These are phyloP conservation scores for Brassicogethes aeneus DNA, from an alignment of 2,888 invertebrate genomes.

Conservation along the genomic window DNA sequence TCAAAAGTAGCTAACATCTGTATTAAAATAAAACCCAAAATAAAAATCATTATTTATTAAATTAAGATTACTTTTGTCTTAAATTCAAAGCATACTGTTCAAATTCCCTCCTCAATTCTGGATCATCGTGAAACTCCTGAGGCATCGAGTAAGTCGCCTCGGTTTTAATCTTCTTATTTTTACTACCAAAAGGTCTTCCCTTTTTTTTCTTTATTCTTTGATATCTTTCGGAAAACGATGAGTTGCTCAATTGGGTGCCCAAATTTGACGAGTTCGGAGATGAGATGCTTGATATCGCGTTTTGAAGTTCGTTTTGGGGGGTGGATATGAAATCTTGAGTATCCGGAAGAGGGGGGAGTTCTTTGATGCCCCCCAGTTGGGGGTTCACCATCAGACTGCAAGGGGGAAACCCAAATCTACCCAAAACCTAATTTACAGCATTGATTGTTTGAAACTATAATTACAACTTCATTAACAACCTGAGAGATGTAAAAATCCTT, in stretches of 20 bases:
- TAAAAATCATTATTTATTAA: too few relatives aligned
- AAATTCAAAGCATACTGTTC: too few relatives aligned
- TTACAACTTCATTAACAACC: conserved; percentile 26
- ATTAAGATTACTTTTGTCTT: too few relatives aligned
- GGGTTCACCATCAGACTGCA: conserved; percentile 40
- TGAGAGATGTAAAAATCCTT: conserved; percentile 43
- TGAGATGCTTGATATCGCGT: conserved; percentile 26
- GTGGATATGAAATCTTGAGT: conserved; percentile 12
- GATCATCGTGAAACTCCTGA: conserved; percentile 37
- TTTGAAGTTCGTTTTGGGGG: conserved; percentile 21
- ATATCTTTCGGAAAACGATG: background rate
- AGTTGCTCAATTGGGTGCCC: conserved; percentile 17
- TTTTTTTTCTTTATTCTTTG: conserved; percentile 14
- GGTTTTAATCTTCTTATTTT: conserved; percentile 17
- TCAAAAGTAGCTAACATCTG: too few relatives aligned
- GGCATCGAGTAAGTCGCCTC: conserved; percentile 11
- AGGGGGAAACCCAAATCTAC: conserved; percentile 36
- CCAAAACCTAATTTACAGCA: conserved; percentile 33
- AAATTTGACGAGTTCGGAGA: conserved; percentile 3
- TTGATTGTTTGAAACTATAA: conserved; percentile 1
- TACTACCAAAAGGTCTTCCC: conserved; percentile 28
- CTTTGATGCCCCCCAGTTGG: conserved; percentile 34
- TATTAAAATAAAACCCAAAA: too few relatives aligned
- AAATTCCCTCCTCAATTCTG: conserved; percentile 36
- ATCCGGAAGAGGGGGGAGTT: conserved; percentile 17